A percentile compares a stretch with the other conserved stretches of the same genome.
Evolutionary conservation across 2,797 vertebrate species (phyloP).

Genomic region (Myotis planiceps): DNA sequence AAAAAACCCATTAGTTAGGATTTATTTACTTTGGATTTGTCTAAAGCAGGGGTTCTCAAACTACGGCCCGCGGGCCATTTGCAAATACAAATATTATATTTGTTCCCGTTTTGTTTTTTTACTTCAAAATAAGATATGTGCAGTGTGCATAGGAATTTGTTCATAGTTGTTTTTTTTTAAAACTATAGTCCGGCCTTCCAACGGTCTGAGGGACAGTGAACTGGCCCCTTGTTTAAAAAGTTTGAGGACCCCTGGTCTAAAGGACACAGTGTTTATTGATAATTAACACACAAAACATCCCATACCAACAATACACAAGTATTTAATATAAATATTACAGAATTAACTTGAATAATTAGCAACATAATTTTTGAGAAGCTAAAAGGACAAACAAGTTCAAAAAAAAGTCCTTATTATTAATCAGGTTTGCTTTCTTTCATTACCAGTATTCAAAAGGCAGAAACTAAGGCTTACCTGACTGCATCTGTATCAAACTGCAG

Average conservation of each 20-base stretch:
- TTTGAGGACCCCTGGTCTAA: neutral
- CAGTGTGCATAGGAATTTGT: no score
- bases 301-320: neutral
- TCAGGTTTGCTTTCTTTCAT: neutral
- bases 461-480: slow-evolving; percentile 90
- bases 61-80: no score
- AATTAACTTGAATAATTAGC: slow-evolving; percentile 9
- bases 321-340: neutral
- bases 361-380: slow-evolving; percentile 27
- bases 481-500: slow-evolving; percentile 98
- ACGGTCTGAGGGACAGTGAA: no score
- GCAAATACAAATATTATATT: no score
- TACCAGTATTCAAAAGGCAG: neutral
- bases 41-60: neutral
- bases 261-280: neutral
- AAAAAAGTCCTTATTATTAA: neutral
- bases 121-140: no score
- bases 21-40: slow-evolving; percentile 9
- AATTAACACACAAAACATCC: neutral
- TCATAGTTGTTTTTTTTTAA: no score
- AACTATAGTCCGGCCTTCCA: no score
- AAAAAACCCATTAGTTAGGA: neutral
- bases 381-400: slow-evolving; percentile 6
- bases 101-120: no score
- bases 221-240: no score